Percentiles rank a stretch among this genome's conserved stretches.
Conservation (phyloP, 1,140 invertebrate species). For the Stegodyphus dumicola region DNA sequence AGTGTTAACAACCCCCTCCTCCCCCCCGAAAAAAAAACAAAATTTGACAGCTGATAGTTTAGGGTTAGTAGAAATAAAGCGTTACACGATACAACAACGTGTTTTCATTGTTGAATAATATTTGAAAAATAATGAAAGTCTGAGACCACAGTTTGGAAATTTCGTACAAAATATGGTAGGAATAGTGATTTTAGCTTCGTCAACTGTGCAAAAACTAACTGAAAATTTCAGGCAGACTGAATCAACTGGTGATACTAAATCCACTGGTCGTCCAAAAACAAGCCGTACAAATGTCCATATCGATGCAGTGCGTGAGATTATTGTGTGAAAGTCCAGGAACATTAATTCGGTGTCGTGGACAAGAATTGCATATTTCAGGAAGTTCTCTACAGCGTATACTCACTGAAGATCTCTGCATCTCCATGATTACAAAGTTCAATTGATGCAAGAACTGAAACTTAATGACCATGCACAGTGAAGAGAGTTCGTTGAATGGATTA, state of each 20-base stretch:
- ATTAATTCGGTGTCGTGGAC: conserved; percentile 47
- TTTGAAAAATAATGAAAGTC: conserved; percentile 50
- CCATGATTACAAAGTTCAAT: conserved; percentile 31
- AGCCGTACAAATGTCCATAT: conserved; percentile 39
- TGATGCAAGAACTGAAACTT: too few relatives aligned
- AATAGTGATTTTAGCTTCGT: conserved; percentile 54
- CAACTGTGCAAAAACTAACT: conserved; percentile 20
- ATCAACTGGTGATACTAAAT: conserved; percentile 54
- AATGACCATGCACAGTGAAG: too few relatives aligned
- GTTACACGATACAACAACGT: conserved; percentile 16
- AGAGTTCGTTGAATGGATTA: background rate
- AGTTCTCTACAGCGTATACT: background rate
- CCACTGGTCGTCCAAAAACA: conserved; percentile 30
- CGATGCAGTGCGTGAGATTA: conserved; percentile 20
- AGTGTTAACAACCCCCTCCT: conserved; percentile 16
- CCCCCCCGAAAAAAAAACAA: conserved; percentile 3
- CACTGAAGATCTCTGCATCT: conserved; percentile 2
- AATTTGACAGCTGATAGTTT: too few relatives aligned
- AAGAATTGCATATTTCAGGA: conserved; percentile 54
- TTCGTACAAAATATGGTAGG: conserved; percentile 41
- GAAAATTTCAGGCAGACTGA: conserved; percentile 55
- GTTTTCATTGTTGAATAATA: conserved; percentile 45
- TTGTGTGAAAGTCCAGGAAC: conserved; percentile 38
- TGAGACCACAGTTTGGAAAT: conserved; percentile 19
- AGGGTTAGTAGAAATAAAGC: too few relatives aligned